Base-by-base conservation (phyloP, 2,113 vertebrate genomes). In the Malurus alboscapulatus region DNA sequence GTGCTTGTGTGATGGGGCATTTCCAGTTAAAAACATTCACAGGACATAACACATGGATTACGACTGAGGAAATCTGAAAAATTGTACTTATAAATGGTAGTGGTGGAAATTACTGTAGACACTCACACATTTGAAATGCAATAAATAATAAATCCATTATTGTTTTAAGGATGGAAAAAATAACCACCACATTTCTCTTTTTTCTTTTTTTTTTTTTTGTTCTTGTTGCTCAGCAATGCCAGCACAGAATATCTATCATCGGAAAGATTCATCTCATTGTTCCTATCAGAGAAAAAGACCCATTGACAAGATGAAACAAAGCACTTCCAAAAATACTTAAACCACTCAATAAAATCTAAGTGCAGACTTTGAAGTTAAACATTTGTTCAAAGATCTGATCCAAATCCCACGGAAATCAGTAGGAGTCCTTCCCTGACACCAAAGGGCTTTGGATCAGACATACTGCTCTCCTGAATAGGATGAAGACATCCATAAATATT, bases 261-360 rank as follows among this genome's bases (percentile, higher is more conserved):
- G 50, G 59, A 25, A 94, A 91, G 45, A 90, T 40, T 87, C 65
- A 78, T 47, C 67, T 92, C 5, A 0, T 51, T 87, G 47, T 86
- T 76, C 55, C 51, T 77, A 62, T 63, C 63, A 84, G 50, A 82
- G 57, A 59, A 85, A 87, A 90, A 80, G 67, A 80, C 15, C 20
- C 71, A 72, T 12, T 85, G 75, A 90, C 63, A 63, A 18, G 78
- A 93, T 89, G 78, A 91, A 92, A 85, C 59, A 74, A 94, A 93
- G 71, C 36, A 77, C 51, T 82, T 93, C 44, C 42, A 69, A 90
- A 94, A 93, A 93, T 83, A 88, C 67, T 93, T 96, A 88, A 77
- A 81, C 51, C 53, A 74, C 85, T 90, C 82, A 91, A 30, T 92
- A 89, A 90, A 78, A 83, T 17, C 47, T 69, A 88, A 79, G 79